Evolutionary conservation across 1,140 invertebrate species (phyloP).

Genomic region (Megalopta genalis): DNA sequence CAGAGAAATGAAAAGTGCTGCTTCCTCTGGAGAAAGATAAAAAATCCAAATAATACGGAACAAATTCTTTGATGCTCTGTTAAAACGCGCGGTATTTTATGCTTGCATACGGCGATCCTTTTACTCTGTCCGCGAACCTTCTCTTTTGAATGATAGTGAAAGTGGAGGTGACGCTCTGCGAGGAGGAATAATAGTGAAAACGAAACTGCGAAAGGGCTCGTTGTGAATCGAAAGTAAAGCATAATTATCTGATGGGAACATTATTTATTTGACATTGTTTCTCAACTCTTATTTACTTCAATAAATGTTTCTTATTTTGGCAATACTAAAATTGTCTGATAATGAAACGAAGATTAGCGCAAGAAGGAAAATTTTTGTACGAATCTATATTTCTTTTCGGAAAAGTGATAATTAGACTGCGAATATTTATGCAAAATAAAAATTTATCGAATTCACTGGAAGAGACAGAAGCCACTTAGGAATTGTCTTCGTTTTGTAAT

Average conservation of each 20-base stretch:
- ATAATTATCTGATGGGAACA: not conserved
- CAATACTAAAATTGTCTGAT: too few species aligned
- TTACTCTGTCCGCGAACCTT: conserved; percentile 19
- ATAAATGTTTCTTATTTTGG: too few species aligned
- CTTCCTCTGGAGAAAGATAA: not conserved
- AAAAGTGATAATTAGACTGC: too few species aligned
- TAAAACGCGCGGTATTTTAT: conserved; percentile 25
- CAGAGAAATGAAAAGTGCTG: not conserved
- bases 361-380: too few species aligned
- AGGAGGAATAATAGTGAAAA: conserved; percentile 16
- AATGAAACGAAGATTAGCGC: too few species aligned
- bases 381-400: too few species aligned
- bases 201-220: not conserved
- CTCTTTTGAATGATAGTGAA: conserved; percentile 24
- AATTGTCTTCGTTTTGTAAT: too few species aligned
- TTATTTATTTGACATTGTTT: not conserved
- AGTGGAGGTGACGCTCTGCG: conserved; percentile 20
- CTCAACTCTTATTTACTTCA: too few species aligned
- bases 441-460: too few species aligned
- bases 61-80: not conserved
- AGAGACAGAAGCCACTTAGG: too few species aligned
- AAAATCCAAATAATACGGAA: conserved; percentile 9
- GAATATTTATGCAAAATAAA: too few species aligned
- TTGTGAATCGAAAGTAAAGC: not conserved
- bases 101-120: conserved; percentile 9